Evolutionary conservation across 2,797 vertebrate species (phyloP), one percentile per base, ranked within the genome.

Genomic region (Enoplosus armatus): DNA sequence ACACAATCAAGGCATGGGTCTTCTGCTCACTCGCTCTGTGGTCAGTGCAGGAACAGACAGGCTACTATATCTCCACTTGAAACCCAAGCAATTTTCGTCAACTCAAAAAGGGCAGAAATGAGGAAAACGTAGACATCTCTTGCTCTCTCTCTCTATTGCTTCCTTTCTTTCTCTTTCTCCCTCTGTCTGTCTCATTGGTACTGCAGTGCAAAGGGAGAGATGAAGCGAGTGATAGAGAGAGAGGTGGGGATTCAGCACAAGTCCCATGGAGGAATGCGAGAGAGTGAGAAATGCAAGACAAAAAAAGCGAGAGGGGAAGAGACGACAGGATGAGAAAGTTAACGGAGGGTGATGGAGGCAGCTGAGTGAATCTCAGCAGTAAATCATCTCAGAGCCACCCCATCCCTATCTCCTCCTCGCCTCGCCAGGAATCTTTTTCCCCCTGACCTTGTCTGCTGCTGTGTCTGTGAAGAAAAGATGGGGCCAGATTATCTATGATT

Each of bases 401-500:
- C 85, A 66, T 93, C 91, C 90, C 90, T 92, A 92, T 93, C 92
- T 90, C 87, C 83, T 91, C 90, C 85, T 87, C 72, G 88, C 83
- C 85, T 92, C 78, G 71, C 90, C 85, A 89, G 85, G 88, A 93
- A 93, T 92, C 92, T 90, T 89, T 93, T 92, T 92, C 92, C 83
- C 82, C 70, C 90, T 95, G 95, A 96, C 95, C 95, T 95, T 96
- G 95, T 95, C 94, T 92, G 93, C 93, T 65, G 78, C 90, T 91
- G 87, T 91, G 91, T 95, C 94, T 92, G 89, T 87, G 91, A 94
- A 94, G 93, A 94, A 95, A 95, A 95, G 93, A 95, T 95, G 93
- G 91, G 92, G 92, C 92, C 92, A 95, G 93, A 95, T 96, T 95
- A 95, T 95, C 94, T 94, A 92, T 95, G 95, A 96, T 95, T 95